Evolutionary conservation across 2,888 invertebrate genomes (phyloP).

Genomic region (Nesidiocoris tenuis): DNA sequence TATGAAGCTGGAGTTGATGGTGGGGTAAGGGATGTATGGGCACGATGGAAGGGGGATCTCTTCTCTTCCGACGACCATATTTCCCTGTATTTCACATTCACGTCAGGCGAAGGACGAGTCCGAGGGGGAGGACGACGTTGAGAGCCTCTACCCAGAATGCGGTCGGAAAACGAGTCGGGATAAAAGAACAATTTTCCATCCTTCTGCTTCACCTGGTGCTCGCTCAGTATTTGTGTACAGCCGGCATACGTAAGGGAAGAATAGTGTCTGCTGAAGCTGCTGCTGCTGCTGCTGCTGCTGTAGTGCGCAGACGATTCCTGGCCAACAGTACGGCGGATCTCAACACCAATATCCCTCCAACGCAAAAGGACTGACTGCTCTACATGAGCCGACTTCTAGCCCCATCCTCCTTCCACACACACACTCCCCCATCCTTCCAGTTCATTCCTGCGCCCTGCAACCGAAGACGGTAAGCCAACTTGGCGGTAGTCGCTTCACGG

Average conservation of each 20-base stretch:
- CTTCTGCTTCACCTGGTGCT: background rate
- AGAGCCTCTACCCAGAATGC: background rate
- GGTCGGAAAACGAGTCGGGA: background rate
- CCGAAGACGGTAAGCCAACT: background rate
- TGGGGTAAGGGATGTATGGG: no score
- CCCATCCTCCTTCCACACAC: background rate
- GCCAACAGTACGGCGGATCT: background rate
- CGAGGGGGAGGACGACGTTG: background rate
- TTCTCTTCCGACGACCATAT: background rate
- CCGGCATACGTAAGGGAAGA: background rate
- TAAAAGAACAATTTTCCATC: background rate
- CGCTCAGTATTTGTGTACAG: background rate
- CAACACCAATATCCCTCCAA: background rate
- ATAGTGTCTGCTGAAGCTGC: background rate
- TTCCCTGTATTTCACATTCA: background rate
- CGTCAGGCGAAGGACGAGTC: background rate
- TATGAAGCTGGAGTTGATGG: no score
- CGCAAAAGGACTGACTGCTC: background rate
- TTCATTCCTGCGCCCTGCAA: background rate
- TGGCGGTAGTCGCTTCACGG: slow-evolving; percentile 14
- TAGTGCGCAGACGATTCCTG: background rate
- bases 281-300: no score
- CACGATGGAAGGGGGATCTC: background rate
- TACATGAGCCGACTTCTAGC: no score
- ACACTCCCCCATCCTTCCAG: background rate